Conservation (phyloP, 2,888 invertebrate genomes). For the Caenorhabditis plicata region DNA sequence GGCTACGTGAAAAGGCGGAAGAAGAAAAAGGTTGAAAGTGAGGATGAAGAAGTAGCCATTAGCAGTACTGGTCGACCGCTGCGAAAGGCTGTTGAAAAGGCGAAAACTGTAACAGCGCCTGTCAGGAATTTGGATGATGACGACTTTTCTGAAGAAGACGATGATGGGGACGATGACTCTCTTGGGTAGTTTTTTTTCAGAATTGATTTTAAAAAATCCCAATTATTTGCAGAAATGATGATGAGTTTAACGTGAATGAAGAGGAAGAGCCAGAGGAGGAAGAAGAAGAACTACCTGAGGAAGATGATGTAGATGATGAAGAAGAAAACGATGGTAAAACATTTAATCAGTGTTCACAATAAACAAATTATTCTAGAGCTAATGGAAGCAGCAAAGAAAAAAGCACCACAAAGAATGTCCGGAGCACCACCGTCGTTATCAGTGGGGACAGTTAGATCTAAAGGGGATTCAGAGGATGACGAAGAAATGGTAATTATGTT, state of each 20-base stretch:
- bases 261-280: constrained; percentile 73
- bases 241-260: constrained; percentile 1
- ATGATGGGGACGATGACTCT: constrained; percentile 4
- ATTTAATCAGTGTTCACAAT: no score
- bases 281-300: constrained; percentile 22
- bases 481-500: not conserved
- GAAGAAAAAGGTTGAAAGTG: not conserved
- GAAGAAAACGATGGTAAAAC: constrained; percentile 3
- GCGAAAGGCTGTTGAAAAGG: constrained; percentile 2
- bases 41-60: constrained; percentile 1
- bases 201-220: not conserved
- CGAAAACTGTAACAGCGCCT: not conserved
- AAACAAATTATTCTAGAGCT: not conserved
- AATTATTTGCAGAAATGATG: not conserved
- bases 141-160: constrained; percentile 7
- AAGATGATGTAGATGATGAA: constrained; percentile 37
- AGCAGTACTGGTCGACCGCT: constrained; percentile 1
- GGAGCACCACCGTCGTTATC: not conserved
- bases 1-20: not conserved
- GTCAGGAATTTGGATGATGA: constrained; percentile 9
- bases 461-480: not conserved
- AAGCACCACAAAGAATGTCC: constrained; percentile 1
- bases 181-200: not conserved
- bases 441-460: not conserved
- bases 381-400: not conserved